Conservation (phyloP, 2,888 invertebrate genomes). For the Laspeyria flexula region DNA sequence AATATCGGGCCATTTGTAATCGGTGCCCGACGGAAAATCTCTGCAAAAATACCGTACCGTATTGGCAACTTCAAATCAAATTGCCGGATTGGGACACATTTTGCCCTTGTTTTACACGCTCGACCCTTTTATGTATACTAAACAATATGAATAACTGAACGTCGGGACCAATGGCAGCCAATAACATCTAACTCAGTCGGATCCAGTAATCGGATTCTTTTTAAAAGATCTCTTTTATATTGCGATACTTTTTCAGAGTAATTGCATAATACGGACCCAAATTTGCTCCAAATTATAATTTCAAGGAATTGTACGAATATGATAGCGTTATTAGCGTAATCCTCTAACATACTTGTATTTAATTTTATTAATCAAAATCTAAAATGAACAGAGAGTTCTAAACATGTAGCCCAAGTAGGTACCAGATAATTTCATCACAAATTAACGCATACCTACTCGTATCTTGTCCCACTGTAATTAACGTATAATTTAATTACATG, state of each 20-base stretch:
- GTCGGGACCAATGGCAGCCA: neutral
- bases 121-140: conserved; percentile 29
- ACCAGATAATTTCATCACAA: conserved; percentile 4
- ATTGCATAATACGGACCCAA: too few species aligned
- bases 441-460: neutral
- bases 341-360: too few species aligned
- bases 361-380: neutral
- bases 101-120: conserved; percentile 11
- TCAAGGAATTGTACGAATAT: too few species aligned
- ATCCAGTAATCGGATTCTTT: too few species aligned
- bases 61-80: conserved; percentile 26
- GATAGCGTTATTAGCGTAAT: too few species aligned
- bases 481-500: conserved; percentile 28
- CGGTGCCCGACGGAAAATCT: conserved; percentile 4
- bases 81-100: conserved; percentile 25
- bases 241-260: too few species aligned
- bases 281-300: too few species aligned
- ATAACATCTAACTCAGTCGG: neutral
- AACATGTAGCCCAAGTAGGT: too few species aligned
- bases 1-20: conserved; percentile 8
- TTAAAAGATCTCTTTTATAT: too few species aligned
- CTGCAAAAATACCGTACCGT: conserved; percentile 15
- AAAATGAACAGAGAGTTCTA: neutral
- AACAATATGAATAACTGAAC: conserved; percentile 24
- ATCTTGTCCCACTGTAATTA: conserved; percentile 16